Evolutionary conservation across 2,113 vertebrate genomes (phyloP).

Genomic region (Cyprinus carpio): DNA sequence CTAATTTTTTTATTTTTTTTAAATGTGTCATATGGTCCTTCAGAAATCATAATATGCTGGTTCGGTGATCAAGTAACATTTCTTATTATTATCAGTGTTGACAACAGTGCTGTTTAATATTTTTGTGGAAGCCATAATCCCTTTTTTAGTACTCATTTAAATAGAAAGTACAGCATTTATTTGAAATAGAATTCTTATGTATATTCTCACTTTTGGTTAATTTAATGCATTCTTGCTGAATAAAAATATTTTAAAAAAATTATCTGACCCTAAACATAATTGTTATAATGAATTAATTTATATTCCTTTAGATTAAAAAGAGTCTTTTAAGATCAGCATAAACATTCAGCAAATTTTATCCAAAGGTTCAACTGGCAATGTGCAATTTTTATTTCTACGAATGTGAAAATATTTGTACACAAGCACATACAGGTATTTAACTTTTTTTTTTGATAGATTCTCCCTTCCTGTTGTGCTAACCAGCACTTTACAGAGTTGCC

Average conservation of each 20-base stretch:
- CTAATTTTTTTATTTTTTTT: too few relatives aligned
- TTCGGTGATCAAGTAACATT: too few relatives aligned
- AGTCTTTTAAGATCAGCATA: not conserved
- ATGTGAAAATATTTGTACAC: not conserved
- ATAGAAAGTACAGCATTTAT: not conserved
- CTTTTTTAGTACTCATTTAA: not conserved
- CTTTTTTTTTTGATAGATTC: too few relatives aligned
- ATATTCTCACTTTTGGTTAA: not conserved
- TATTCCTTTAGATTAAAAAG: not conserved
- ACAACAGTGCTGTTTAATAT: not conserved
- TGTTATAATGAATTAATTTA: not conserved
- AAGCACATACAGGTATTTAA: not conserved
- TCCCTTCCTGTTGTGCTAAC: not conserved
- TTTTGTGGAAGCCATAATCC: not conserved
- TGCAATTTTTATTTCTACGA: not conserved
- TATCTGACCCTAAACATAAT: not conserved
- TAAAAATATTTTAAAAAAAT: not conserved
- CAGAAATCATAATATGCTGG: too few relatives aligned
- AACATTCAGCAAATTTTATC: not conserved
- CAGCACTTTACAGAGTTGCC: not conserved
- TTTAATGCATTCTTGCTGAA: not conserved
- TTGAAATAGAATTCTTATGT: not conserved
- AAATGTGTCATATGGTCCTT: too few relatives aligned
- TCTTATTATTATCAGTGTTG: not conserved
- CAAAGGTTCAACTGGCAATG: not conserved